Evolutionary conservation across 2,888 invertebrate species (phyloP), one percentile per base, ranked within the genome.

Genomic region (Athripsodes cinereus): DNA sequence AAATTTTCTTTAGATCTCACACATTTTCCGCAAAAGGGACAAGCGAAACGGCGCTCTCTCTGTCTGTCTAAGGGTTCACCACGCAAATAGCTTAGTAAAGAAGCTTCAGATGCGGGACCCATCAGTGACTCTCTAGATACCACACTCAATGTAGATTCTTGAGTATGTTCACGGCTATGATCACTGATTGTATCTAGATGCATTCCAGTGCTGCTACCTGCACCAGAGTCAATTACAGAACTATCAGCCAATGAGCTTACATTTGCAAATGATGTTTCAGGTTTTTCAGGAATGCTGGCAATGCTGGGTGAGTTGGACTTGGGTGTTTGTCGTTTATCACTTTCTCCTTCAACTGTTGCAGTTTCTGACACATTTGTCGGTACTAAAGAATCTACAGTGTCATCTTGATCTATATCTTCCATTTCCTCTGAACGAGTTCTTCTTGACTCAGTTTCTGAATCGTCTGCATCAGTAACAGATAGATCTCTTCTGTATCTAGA

Each of bases 11-110:
- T 92, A 50, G 91, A 91, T 57, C 92, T 81, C 40, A 93, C 92
- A 71, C 92, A 92, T 71, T 92, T 92, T 52, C 91, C 90, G 72
- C 92, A 92, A 70, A 92, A 92, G 0, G 92, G 92, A 68, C 92
- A 92, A 26, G 92, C 90, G 72, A 92, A 92, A 58, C 90, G 82
- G 61, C 88, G 80, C 69, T 88, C 88, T 50, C 88, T 79, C 68
- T 88, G 87, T 55, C 82, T 71, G 64, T 81, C 81, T 13, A 77
- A 76, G 19, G 79, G 77, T 67, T 81, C 82, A 58, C 82, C 82
- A 56, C 87, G 81, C 68, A 88, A 72, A 66, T 88, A 83, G 53
- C 85, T 85, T 59, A 85, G 73, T 63, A 84, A 78, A n/a, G 82
- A 80, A 13, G 81, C 78, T 67, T 82, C 81, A 66, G 80, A 80